Percentiles rank a stretch among this genome's conserved stretches.
These are phyloP conservation scores for Limonius californicus DNA, from an alignment of 1,140 invertebrate genomes.

Conservation along the genomic window DNA sequence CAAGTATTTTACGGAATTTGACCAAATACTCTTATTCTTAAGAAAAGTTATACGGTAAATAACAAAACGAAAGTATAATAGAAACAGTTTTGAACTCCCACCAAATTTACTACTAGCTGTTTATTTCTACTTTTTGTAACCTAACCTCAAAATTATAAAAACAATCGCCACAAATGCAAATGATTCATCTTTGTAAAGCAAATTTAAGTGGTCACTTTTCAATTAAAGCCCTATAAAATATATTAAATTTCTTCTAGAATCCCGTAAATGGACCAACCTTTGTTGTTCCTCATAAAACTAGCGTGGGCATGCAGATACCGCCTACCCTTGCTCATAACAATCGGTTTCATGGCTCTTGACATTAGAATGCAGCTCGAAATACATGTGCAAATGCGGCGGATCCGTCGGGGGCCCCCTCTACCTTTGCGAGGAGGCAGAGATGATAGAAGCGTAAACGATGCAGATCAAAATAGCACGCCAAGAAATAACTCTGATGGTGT, in stretches of 20 bases:
- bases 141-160: neutral
- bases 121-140: neutral
- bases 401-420: conserved; percentile 10
- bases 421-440: neutral
- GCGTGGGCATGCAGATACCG: conserved; percentile 51
- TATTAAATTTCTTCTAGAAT: neutral
- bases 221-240: no score
- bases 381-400: conserved; percentile 46
- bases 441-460: no score
- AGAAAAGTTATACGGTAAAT: no score
- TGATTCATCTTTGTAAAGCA: neutral
- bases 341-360: conserved; percentile 51
- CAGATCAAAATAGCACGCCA: no score
- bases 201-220: no score
- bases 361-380: conserved; percentile 53
- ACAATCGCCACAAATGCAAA: neutral
- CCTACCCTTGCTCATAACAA: conserved; percentile 49
- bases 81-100: no score
- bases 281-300: conserved; percentile 51
- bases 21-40: no score
- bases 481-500: neutral
- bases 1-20: no score
- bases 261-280: conserved; percentile 38
- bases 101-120: neutral
- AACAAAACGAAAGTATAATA: no score